Evolutionary conservation across 2,888 invertebrate species (phyloP).

Genomic region (Heteromurus nitidus): DNA sequence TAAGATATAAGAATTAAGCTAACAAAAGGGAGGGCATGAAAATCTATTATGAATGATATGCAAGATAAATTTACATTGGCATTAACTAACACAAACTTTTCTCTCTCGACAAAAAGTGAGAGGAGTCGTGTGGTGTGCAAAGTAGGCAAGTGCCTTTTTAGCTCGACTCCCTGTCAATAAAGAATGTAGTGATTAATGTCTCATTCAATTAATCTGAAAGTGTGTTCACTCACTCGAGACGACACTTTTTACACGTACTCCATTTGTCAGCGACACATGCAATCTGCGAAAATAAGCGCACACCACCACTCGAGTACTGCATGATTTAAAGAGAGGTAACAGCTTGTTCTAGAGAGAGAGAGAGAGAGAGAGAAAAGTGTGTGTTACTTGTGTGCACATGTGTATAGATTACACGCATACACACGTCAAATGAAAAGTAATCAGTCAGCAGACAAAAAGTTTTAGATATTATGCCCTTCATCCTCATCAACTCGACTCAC

Average conservation of each 20-base stretch:
- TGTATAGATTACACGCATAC: not conserved
- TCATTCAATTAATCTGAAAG: constrained; percentile 59
- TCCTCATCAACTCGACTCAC: not conserved
- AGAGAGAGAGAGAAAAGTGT: too few species aligned
- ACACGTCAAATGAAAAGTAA: not conserved
- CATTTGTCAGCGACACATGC: too few species aligned
- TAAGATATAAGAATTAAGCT: too few species aligned
- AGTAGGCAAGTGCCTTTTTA: constrained; percentile 17
- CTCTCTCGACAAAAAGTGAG: too few species aligned
- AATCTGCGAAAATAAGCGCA: too few species aligned
- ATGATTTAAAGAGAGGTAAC: too few species aligned
- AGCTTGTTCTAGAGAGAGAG: too few species aligned
- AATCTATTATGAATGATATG: not conserved
- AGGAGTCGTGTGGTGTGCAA: not conserved
- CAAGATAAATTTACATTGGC: not conserved
- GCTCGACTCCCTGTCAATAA: constrained; percentile 57
- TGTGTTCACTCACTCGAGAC: constrained; percentile 45
- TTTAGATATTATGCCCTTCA: not conserved
- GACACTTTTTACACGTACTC: constrained; percentile 1
- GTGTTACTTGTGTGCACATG: not conserved
- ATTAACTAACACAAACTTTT: not conserved
- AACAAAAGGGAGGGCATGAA: not conserved
- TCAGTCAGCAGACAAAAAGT: constrained; percentile 5
- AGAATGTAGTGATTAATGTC: constrained; percentile 60
- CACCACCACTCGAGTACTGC: too few species aligned